phyloP scores from a whole-genome alignment of 1,140 invertebrate genomes.

The Platorchestia sp. region DNA sequence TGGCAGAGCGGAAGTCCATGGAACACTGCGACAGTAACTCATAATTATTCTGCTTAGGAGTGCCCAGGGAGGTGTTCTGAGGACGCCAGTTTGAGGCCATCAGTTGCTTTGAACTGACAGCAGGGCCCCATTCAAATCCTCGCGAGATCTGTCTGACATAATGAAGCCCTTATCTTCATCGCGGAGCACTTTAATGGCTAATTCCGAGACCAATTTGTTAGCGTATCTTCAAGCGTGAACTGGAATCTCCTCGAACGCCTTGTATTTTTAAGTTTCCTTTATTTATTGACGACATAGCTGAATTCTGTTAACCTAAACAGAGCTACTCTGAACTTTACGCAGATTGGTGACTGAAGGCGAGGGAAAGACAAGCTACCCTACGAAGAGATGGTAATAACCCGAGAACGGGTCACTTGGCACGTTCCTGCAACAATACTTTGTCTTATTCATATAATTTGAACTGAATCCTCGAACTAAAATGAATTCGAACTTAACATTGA shows the following conservation, averaged over 20 bases:
- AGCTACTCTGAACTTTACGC: no score
- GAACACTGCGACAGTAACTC: not conserved
- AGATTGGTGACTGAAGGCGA: not conserved
- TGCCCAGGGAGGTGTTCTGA: slow-evolving; percentile 46
- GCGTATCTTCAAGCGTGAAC: slow-evolving; percentile 33
- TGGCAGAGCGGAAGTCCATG: not conserved
- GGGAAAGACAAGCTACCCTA: not conserved
- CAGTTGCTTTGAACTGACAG: slow-evolving; percentile 43
- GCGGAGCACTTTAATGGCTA: slow-evolving; percentile 33
- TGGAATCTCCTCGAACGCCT: not conserved
- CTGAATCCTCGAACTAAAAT: not conserved
- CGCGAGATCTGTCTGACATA: slow-evolving; percentile 49
- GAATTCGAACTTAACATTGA: not conserved
- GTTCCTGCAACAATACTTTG: no score
- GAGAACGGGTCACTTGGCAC: no score
- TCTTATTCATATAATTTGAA: not conserved
- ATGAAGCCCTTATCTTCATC: slow-evolving; percentile 47
- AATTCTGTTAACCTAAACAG: not conserved
- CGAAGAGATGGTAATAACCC: no score
- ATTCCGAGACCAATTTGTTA: slow-evolving; percentile 36
- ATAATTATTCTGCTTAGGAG: slow-evolving; percentile 32
- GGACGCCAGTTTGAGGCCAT: slow-evolving; percentile 17
- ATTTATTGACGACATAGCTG: not conserved
- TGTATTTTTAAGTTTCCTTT: not conserved
- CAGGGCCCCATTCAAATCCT: slow-evolving; percentile 34